Evolutionary conservation across 2,797 vertebrate species (phyloP).

Genomic region (Pipistrellus kuhlii): DNA sequence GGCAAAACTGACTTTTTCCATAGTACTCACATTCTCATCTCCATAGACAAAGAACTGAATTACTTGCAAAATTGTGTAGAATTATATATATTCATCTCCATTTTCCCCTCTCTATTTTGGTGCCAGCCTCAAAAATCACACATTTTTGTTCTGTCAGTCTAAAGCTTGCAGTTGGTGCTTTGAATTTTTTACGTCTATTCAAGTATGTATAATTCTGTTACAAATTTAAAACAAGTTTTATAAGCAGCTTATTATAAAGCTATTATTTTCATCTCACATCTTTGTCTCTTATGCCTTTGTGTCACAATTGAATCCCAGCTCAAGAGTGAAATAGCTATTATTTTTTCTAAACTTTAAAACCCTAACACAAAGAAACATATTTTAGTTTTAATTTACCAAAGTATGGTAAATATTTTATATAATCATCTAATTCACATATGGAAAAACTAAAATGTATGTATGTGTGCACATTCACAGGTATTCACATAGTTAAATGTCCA

Average conservation of each 20-base stretch:
- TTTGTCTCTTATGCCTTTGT: neutral
- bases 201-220: neutral
- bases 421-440: conserved; percentile 6
- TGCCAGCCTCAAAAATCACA: neutral
- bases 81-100: neutral
- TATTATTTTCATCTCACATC: neutral
- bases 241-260: neutral
- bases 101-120: neutral
- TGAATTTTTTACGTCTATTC: conserved; percentile 24
- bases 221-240: neutral
- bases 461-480: conserved; percentile 71
- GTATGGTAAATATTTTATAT: neutral
- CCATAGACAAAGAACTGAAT: neutral
- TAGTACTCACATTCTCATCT: neutral
- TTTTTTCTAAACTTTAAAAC: neutral
- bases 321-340: neutral
- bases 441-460: conserved; percentile 79
- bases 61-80: neutral
- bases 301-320: neutral
- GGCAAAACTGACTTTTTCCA: neutral
- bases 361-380: neutral
- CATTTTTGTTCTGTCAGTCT: neutral
- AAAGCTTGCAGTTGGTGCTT: neutral
- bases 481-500: conserved; percentile 72
- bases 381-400: neutral